A percentile compares a stretch with the other conserved stretches of the same genome.
Evolutionary conservation across 2,113 vertebrate species (phyloP).

Genomic region (Petroica traversi): DNA sequence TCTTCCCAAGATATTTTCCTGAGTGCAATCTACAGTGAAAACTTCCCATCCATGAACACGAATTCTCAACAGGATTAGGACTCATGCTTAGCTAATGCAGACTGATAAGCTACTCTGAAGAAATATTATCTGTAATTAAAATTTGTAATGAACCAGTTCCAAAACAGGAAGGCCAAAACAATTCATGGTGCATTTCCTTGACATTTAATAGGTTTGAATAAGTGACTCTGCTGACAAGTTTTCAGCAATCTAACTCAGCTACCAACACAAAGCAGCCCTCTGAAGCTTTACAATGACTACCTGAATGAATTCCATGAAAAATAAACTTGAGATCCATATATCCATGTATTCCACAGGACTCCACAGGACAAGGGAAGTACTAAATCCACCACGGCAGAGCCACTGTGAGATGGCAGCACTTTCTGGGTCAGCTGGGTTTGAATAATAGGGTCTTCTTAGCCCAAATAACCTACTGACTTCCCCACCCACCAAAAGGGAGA

Average conservation of each 20-base stretch:
- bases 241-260: neutral
- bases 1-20: neutral
- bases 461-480: conserved; percentile 53
- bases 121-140: neutral
- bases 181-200: neutral
- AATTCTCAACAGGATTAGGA: neutral
- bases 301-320: neutral
- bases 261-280: neutral
- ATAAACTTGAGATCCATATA: neutral
- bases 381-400: neutral
- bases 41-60: neutral
- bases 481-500: conserved; percentile 20
- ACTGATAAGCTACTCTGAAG: neutral
- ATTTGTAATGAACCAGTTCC: neutral
- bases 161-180: neutral
- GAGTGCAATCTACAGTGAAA: neutral
- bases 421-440: conserved; percentile 34
- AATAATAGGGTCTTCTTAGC: conserved; percentile 36
- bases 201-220: neutral
- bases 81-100: neutral
- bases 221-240: neutral
- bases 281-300: neutral
- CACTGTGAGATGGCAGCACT: neutral
- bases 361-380: neutral
- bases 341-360: neutral